Base-by-base conservation (phyloP, 2,113 vertebrate genomes). In the Athene cunicularia region DNA sequence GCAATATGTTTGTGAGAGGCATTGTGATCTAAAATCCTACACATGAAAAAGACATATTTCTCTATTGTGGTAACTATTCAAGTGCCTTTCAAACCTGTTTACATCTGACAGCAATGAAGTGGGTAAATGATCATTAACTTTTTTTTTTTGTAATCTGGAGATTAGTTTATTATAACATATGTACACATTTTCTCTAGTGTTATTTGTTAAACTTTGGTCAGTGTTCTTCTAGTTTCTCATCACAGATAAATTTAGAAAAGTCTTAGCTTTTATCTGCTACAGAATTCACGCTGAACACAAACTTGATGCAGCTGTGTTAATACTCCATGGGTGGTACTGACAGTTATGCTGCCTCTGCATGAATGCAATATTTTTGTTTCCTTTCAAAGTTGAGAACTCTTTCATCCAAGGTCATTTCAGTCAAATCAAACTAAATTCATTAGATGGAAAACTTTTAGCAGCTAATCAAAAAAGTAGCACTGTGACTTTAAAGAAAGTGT, bases 271-370 rank as follows among this genome's bases (percentile, higher is more conserved):
- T 66, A 22, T 88, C 33, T 71, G 0, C 62, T 26, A 32, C n/a
- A 71, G 76, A 64, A 53, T 66, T 94, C 93, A 74, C 52, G 58
- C 39, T 66, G 68, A 83, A 66, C 37, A 47, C 55, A 86, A 92
- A 88, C 41, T 77, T 30, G 21, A n/a, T 76, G 62, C 94, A 94
- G 93, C 82, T 94, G 93, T 88, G 55, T 89, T 92, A 80, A 73
- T 80, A 50, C 67, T 86, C 86, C 35, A 41, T 86, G 91, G 67
- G 86, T 86, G 83, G 93, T 91, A 73, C 58, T 86, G 75, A 90
- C 53, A 66, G 41, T 86, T 88, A 39, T 60, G 30, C 45, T 45
- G 49, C 41, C 80, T 80, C 71, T 72, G 27, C 32, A 4, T 50
- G 24, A 64, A 37, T 4, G 1, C 49, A 76, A 0, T 84, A 12